Percentiles rank a stretch among this genome's conserved stretches.
Evolutionary conservation across 2,888 invertebrate species (phyloP).

Genomic region (Rotaria socialis): DNA sequence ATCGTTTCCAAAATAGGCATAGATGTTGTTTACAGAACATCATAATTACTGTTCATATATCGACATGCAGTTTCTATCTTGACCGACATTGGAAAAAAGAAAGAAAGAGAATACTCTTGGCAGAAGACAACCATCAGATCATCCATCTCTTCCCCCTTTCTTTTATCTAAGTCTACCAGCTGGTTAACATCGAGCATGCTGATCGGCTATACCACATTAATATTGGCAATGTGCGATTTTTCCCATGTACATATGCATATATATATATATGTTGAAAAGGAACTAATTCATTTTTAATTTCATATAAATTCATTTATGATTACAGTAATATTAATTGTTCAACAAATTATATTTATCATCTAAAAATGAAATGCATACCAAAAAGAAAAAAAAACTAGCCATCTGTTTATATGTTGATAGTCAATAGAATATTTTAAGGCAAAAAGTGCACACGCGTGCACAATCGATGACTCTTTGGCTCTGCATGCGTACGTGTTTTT

Average conservation of each 20-base stretch:
- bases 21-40: slow-evolving; percentile 13
- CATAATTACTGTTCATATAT: slow-evolving; percentile 1
- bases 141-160: not conserved
- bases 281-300: not conserved
- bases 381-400: not conserved
- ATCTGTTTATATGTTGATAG: not conserved
- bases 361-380: not conserved
- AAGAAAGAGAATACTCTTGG: not conserved
- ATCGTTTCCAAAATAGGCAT: not conserved
- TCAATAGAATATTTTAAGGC: not conserved
- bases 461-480: slow-evolving; percentile 12
- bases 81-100: not conserved
- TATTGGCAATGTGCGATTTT: not conserved
- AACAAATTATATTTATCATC: not conserved
- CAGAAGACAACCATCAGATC: slow-evolving; percentile 18
- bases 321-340: not conserved
- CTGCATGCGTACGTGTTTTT: not conserved
- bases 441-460: not conserved
- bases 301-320: not conserved
- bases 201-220: slow-evolving; percentile 14
- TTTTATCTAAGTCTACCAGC: slow-evolving; percentile 9
- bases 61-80: not conserved
- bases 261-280: too few relatives aligned
- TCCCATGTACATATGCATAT: not conserved
- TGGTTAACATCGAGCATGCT: slow-evolving; percentile 26